phyloP scores from a whole-genome alignment of 2,888 invertebrate genomes.

The Tipula lateralis region DNA sequence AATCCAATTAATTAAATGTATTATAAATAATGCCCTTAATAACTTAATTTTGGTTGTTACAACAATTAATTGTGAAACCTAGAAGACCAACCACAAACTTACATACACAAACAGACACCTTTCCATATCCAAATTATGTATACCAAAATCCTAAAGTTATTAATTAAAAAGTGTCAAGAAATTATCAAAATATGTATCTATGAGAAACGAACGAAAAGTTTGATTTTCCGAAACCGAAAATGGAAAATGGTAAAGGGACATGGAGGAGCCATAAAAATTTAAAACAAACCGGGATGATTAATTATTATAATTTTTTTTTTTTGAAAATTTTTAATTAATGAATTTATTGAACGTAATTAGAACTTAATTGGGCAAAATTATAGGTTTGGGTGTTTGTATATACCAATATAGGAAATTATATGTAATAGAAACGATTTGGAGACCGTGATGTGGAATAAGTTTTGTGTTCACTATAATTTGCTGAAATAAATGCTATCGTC shows the following conservation, averaged over 20 bases:
- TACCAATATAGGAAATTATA: background rate
- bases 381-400: background rate
- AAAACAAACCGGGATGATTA: background rate
- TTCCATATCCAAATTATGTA: background rate
- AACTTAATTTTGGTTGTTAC: background rate
- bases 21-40: background rate
- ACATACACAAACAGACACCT: background rate
- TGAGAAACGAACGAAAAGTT: background rate
- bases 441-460: background rate
- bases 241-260: background rate
- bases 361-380: background rate
- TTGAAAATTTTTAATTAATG: background rate
- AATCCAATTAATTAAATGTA: background rate
- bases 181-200: background rate
- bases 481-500: background rate
- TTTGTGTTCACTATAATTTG: background rate
- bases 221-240: background rate
- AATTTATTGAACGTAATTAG: background rate
- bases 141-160: background rate
- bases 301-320: background rate
- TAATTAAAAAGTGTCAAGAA: background rate
- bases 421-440: background rate
- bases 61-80: background rate
- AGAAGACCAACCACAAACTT: background rate
- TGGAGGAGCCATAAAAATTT: background rate